These are phyloP conservation scores for Nymphalis c-album DNA, from an alignment of 2,888 invertebrate species.

Conservation along the genomic window DNA sequence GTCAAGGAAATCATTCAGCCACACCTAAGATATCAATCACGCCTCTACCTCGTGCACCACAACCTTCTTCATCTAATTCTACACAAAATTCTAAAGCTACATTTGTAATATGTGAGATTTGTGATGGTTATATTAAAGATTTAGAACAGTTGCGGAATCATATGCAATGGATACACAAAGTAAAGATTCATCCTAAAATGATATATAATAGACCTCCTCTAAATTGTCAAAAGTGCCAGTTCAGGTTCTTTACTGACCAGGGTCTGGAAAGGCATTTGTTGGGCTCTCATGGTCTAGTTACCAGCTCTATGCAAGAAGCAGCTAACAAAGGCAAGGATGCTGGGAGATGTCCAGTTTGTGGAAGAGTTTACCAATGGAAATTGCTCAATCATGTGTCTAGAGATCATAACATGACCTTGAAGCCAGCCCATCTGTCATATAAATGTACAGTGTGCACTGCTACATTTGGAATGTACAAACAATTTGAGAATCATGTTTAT, in stretches of 20 bases:
- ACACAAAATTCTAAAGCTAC: constrained; percentile 85
- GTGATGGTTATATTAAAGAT: constrained; percentile 98
- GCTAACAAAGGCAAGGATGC: constrained; percentile 97
- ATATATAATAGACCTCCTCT: constrained; percentile 96
- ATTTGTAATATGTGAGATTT: constrained; percentile 97
- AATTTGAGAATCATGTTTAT: constrained; percentile 97
- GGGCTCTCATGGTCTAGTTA: constrained; percentile 96
- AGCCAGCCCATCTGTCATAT: constrained; percentile 96
- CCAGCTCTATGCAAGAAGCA: constrained; percentile 97
- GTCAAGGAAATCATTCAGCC: constrained; percentile 74
- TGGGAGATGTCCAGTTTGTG: constrained; percentile 96
- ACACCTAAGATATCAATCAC: constrained; percentile 97
- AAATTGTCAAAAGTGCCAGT: constrained; percentile 98
- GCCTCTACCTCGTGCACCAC: constrained; percentile 88
- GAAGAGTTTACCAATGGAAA: constrained; percentile 91
- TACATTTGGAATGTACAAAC: constrained; percentile 97
- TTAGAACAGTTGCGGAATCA: constrained; percentile 96
- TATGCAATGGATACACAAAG: constrained; percentile 99
- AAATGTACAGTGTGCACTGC: constrained; percentile 98
- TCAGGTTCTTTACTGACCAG: constrained; percentile 97
- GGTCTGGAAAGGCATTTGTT: constrained; percentile 97
- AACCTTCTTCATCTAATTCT: constrained; percentile 69
- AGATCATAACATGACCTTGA: constrained; percentile 95
- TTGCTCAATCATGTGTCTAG: constrained; percentile 94
- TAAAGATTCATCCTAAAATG: constrained; percentile 98